Evolutionary conservation across 2,113 vertebrate species (phyloP).

Genomic region (Neogobius melanostomus): DNA sequence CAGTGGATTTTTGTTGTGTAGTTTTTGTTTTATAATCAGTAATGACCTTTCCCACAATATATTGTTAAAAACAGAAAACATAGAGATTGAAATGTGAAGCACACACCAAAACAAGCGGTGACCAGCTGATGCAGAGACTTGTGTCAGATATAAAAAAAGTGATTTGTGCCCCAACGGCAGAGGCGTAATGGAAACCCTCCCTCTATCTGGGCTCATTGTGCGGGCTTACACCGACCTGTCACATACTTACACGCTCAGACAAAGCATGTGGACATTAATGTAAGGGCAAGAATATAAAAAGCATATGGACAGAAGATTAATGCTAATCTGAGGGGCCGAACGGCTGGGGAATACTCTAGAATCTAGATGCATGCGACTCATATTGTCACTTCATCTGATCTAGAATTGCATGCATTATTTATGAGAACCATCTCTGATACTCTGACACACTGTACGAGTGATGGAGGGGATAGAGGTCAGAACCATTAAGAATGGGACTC

Average conservation of each 20-base stretch:
- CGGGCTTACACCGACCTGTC: conserved; percentile 43
- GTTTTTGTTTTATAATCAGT: too few species aligned
- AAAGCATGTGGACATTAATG: conserved; percentile 1
- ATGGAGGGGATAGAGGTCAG: conserved; percentile 48
- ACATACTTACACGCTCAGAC: background rate
- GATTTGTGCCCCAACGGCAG: conserved; percentile 71
- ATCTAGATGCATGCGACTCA: conserved; percentile 32
- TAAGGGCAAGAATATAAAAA: background rate
- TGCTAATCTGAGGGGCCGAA: conserved; percentile 49
- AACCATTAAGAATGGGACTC: conserved; percentile 17
- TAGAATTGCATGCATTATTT: conserved; percentile 58
- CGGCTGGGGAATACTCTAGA: conserved; percentile 47
- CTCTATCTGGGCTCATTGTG: conserved; percentile 57
- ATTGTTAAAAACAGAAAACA: too few species aligned
- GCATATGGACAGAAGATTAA: conserved; percentile 38
- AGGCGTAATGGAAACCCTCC: conserved; percentile 71
- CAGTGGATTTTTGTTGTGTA: too few species aligned
- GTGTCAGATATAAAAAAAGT: conserved; percentile 45
- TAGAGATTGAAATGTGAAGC: too few species aligned
- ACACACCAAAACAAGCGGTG: background rate
- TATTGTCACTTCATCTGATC: conserved; percentile 50
- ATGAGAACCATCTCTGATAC: conserved; percentile 45
- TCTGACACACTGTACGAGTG: conserved; percentile 38
- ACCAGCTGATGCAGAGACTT: conserved; percentile 11
- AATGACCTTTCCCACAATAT: too few species aligned